A percentile compares a stretch with the other conserved stretches of the same genome.
These are phyloP conservation scores for Pentalonia nigronervosa DNA, from an alignment of 1,140 invertebrate species.

Conservation along the genomic window DNA sequence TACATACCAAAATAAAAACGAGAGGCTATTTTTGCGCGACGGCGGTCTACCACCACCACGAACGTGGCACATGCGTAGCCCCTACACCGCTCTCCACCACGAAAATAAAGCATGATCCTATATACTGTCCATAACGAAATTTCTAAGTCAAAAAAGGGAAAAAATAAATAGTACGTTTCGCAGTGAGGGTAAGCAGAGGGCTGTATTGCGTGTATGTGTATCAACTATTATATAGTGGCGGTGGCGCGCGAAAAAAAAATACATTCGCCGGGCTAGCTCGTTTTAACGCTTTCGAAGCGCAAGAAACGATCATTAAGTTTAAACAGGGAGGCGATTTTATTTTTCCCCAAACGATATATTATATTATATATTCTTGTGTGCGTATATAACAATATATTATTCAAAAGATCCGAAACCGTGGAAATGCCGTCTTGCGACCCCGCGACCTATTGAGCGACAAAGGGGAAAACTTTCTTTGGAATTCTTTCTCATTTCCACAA, in stretches of 20 bases:
- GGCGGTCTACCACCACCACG: not conserved
- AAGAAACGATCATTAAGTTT: constrained; percentile 36
- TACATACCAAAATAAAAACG: not conserved
- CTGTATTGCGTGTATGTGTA: not conserved
- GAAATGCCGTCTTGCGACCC: constrained; percentile 27
- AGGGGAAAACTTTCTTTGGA: constrained; percentile 43
- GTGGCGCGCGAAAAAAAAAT: not conserved
- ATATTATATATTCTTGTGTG: not conserved
- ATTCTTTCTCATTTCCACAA: constrained; percentile 18
- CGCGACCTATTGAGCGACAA: constrained; percentile 29
- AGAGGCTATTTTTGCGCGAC: not conserved
- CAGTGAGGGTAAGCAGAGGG: not conserved
- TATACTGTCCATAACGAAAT: not conserved
- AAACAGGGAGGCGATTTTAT: constrained; percentile 26
- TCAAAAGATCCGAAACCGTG: constrained; percentile 9
- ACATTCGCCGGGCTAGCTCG: not conserved
- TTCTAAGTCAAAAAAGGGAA: not conserved
- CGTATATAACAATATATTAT: constrained; percentile 4
- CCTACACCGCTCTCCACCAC: not conserved
- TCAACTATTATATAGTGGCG: not conserved
- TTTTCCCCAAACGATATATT: constrained; percentile 3
- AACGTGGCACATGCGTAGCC: not conserved
- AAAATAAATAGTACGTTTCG: not conserved
- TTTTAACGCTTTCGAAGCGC: not conserved
- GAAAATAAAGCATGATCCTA: not conserved